Conservation (phyloP, 1,140 invertebrate species). For the Arion vulgaris region DNA sequence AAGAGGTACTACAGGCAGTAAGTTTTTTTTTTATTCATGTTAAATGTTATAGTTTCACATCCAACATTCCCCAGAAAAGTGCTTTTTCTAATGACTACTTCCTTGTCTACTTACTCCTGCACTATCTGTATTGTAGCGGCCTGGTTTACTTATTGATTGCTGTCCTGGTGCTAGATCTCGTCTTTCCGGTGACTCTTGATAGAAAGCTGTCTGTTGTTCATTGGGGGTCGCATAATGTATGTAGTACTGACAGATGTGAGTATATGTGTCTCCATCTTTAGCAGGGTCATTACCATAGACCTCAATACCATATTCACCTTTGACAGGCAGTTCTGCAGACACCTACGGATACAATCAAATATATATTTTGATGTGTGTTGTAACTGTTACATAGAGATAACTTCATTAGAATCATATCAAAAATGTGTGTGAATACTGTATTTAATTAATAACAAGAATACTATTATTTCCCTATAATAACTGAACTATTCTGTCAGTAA, state of each 20-base stretch:
- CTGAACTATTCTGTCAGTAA: no score
- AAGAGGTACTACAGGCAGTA: no score
- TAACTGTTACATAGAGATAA: no score
- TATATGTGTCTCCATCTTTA: conserved; percentile 72
- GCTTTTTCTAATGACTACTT: no score
- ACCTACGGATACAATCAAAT: conserved; percentile 46
- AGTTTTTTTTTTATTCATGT: no score
- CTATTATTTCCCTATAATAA: no score
- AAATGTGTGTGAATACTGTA: no score
- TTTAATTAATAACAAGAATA: no score
- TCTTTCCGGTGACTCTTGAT: conserved; percentile 63
- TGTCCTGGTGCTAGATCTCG: conserved; percentile 36
- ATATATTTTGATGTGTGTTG: no score
- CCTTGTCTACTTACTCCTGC: conserved; percentile 47
- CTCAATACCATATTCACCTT: conserved; percentile 72
- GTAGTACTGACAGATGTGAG: conserved; percentile 72
- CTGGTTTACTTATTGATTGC: conserved; percentile 40
- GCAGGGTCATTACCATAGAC: conserved; percentile 73
- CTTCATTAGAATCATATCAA: no score
- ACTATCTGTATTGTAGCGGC: conserved; percentile 52
- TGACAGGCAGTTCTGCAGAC: conserved; percentile 58
- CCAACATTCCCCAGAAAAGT: no score
- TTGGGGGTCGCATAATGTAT: conserved; percentile 63
- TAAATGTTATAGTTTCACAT: no score
- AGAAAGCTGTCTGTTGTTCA: conserved; percentile 63